These are phyloP conservation scores for Meteorus cinctellus DNA, from an alignment of 2,888 invertebrate genomes.

Conservation along the genomic window DNA sequence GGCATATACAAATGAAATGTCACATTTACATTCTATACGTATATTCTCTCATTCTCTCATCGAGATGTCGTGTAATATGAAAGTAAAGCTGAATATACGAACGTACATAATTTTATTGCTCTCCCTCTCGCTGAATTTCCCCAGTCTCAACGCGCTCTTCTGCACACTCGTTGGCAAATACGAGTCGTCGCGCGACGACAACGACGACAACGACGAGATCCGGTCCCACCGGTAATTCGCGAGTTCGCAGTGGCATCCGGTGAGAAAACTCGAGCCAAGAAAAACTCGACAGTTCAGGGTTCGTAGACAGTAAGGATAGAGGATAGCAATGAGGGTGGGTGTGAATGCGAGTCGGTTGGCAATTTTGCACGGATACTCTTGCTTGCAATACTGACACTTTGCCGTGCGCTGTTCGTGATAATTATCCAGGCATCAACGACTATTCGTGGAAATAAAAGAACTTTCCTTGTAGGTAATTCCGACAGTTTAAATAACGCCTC, in stretches of 20 bases:
- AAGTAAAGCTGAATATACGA: neutral
- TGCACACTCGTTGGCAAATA: conserved; percentile 37
- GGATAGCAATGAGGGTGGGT: conserved; percentile 31
- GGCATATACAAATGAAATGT: conserved; percentile 7
- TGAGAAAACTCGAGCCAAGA: conserved; percentile 42
- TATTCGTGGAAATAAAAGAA: conserved; percentile 23
- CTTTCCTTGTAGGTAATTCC: conserved; percentile 16
- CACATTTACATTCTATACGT: neutral
- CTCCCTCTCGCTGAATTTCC: conserved; percentile 13
- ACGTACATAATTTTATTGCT: conserved; percentile 18
- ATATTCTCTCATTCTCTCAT: neutral
- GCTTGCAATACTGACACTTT: conserved; percentile 23
- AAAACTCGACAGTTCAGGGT: conserved; percentile 45
- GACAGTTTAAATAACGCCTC: conserved; percentile 1
- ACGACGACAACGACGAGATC: conserved; percentile 30
- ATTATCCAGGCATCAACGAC: conserved; percentile 34
- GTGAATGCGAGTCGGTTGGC: conserved; percentile 40
- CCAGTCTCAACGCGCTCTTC: conserved; percentile 23
- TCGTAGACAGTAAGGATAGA: conserved; percentile 19
- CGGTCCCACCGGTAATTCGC: conserved; percentile 41
- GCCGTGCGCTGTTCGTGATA: conserved; percentile 15
- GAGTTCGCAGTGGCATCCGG: conserved; percentile 44
- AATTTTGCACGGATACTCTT: conserved; percentile 29
- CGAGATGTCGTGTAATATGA: conserved; percentile 2
- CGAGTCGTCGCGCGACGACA: conserved; percentile 36